Evolutionary conservation across 2,113 vertebrate genomes (phyloP).

Genomic region (Saccopteryx leptura): DNA sequence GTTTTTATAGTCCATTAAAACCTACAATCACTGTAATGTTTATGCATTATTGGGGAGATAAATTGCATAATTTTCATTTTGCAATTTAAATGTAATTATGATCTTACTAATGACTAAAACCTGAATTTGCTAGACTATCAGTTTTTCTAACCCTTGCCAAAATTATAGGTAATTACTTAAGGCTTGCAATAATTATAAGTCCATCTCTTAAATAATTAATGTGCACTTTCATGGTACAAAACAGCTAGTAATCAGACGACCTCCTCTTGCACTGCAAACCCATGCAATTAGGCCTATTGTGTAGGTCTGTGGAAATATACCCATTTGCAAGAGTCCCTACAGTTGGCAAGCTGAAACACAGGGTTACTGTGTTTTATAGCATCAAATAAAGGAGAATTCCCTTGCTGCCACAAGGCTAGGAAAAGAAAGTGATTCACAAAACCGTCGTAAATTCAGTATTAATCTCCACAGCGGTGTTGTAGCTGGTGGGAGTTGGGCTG

Average conservation of each 20-base stretch:
- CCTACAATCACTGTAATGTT: slow-evolving; percentile 90
- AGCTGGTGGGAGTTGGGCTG: background rate
- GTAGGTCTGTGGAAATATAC: slow-evolving; percentile 85
- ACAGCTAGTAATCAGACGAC: slow-evolving; percentile 89
- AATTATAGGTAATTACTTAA: slow-evolving; percentile 91
- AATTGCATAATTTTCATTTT: slow-evolving; percentile 91
- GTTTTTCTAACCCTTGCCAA: slow-evolving; percentile 90
- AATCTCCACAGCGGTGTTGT: background rate
- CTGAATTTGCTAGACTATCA: slow-evolving; percentile 89
- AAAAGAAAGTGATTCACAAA: background rate
- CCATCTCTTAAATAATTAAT: slow-evolving; percentile 91
- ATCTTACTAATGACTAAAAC: slow-evolving; percentile 91
- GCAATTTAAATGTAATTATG: slow-evolving; percentile 93
- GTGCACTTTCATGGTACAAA: slow-evolving; percentile 87
- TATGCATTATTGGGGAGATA: slow-evolving; percentile 90
- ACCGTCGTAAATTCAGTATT: slow-evolving; percentile 35
- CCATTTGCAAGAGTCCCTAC: slow-evolving; percentile 86
- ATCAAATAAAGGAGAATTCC: slow-evolving; percentile 76
- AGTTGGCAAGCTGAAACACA: slow-evolving; percentile 77
- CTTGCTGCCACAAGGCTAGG: slow-evolving; percentile 6
- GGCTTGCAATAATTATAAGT: slow-evolving; percentile 90
- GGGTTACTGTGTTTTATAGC: slow-evolving; percentile 77
- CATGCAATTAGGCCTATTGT: slow-evolving; percentile 89
- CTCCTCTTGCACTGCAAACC: slow-evolving; percentile 86
- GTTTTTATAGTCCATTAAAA: slow-evolving; percentile 90